Conservation (phyloP, 2,113 vertebrate species). For the Acanthisitta chloris region DNA sequence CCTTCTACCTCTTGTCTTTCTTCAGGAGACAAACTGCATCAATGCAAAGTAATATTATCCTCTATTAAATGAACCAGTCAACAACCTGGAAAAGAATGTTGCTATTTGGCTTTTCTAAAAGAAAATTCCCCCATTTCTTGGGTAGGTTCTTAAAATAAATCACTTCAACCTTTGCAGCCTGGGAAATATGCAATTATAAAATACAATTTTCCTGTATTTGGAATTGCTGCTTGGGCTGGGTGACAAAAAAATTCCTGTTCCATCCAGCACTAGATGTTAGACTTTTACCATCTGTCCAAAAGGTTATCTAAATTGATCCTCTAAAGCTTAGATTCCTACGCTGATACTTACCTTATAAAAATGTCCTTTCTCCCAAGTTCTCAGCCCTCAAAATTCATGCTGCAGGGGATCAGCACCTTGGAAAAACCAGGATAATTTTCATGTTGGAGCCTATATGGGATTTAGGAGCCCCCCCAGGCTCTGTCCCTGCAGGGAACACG, state of each 20-base stretch:
- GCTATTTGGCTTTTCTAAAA: not conserved
- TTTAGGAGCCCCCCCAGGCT: not conserved
- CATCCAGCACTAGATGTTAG: not conserved
- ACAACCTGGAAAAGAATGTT: not conserved
- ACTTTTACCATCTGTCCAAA: slow-evolving; percentile 41
- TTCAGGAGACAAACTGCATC: not conserved
- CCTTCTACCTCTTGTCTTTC: not conserved
- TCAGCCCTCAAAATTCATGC: not conserved
- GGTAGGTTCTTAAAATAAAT: slow-evolving; percentile 42
- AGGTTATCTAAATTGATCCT: not conserved
- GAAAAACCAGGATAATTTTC: not conserved
- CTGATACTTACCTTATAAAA: slow-evolving; percentile 11
- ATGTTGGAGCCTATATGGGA: not conserved
- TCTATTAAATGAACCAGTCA: not conserved
- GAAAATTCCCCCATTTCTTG: not conserved
- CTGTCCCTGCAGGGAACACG: not conserved
- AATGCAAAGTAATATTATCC: not conserved
- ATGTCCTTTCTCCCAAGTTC: not conserved
- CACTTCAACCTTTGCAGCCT: slow-evolving; percentile 28
- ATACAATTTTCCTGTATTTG: not conserved
- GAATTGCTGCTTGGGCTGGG: not conserved
- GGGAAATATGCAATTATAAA: slow-evolving; percentile 19
- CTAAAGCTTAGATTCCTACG: not conserved
- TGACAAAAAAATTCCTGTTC: not conserved
- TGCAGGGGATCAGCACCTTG: not conserved